Base-by-base conservation (phyloP, 2,888 invertebrate genomes). In the Yponomeuta sedellus region DNA sequence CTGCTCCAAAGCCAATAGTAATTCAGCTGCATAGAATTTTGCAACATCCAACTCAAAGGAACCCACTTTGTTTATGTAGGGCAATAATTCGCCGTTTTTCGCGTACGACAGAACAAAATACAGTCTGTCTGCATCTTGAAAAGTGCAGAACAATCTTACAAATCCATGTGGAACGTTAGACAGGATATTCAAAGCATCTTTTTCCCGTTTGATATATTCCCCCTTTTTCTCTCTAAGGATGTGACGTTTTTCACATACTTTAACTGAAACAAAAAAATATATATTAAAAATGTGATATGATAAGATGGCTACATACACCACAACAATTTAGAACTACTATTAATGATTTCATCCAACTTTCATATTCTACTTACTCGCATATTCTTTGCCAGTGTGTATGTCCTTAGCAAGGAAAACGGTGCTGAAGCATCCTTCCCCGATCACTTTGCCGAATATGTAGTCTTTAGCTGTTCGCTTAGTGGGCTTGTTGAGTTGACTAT, bases 391-490 rank as follows among this genome's bases (percentile, higher is more conserved):
- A 67, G 95, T 96, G 81, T 96, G 95, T 69, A 97, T 95, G 86
- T 99, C 98, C 85, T 96, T 97, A 65, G 97, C 98, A 73, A 98
- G 93, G 85, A 97, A 98, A 66, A 99, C 99, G 69, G 96, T 97
- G 76, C 98, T 98, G 86, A 97, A 99, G 82, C 98, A 98, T 71
- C 99, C 99, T 86, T 99, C 99, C 71, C 99, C 99, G 75, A 99
- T 96, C 70, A 96, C 94, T 92, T 97, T 97, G 68, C 98, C 97
- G 91, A 99, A 99, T 77, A 97, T 95, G 84, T 96, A 99, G 89
- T 99, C 98, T 79, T 95, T 94, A 66, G 97, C 94, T 22, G 94
- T 94, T 75, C 95, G 92, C 81, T 96, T 97, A 64, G 93, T 88
- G 63, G 92, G 81, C 70, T 77, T 83, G 71, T 78, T 77, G 70